phyloP scores from a whole-genome alignment of 2,797 vertebrate species.

The Peromyscus melanophrys region DNA sequence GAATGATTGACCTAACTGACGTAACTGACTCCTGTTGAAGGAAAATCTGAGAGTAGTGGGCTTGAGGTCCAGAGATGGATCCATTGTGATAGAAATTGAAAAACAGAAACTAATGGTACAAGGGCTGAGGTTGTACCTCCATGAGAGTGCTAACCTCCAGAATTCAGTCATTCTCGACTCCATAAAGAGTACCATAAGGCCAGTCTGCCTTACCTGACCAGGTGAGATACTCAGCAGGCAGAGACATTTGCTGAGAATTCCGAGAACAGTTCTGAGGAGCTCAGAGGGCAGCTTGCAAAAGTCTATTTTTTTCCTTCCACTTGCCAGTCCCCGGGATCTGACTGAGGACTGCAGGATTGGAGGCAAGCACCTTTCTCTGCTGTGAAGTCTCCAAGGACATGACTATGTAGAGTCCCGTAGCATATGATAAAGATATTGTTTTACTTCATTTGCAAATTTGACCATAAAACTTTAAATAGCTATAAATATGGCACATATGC shows the following conservation, averaged over 20 bases:
- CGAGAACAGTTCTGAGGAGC: background rate
- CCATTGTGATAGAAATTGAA: background rate
- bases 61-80: background rate
- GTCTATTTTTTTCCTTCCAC: background rate
- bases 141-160: too few relatives aligned
- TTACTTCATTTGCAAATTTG: background rate
- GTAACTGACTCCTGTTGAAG: background rate
- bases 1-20: background rate
- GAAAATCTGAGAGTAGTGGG: background rate
- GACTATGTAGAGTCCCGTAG: background rate
- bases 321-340: background rate
- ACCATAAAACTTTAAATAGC: slow-evolving; percentile 4
- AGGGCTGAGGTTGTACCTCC: background rate
- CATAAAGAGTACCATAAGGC: background rate
- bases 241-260: background rate
- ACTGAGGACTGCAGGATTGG: too few relatives aligned
- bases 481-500: background rate
- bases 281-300: background rate
- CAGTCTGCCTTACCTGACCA: background rate
- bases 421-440: background rate
- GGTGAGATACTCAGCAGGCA: background rate
- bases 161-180: background rate
- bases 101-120: background rate
- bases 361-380: rapidly evolving
- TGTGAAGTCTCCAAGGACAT: background rate